Conservation (phyloP, 2,888 invertebrate species). For the Cacoxenus indagator region DNA sequence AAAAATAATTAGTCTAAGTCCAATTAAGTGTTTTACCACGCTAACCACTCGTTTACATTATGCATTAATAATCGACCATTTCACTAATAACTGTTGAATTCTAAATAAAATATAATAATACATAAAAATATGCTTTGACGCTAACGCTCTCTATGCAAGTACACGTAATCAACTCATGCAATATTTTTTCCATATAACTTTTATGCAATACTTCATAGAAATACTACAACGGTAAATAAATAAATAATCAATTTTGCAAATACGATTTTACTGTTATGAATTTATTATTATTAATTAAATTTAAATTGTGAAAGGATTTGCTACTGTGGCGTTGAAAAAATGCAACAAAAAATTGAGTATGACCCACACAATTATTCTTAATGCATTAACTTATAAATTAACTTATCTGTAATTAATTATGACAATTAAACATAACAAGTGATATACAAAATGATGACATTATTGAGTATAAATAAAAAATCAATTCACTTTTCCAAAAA, state of each 20-base stretch:
- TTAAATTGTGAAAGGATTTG: background rate
- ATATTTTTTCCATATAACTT: slow-evolving; percentile 1
- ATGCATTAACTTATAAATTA: slow-evolving; percentile 11
- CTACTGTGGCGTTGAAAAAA: background rate
- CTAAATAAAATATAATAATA: slow-evolving; percentile 42
- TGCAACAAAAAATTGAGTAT: background rate
- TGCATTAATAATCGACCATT: slow-evolving; percentile 44
- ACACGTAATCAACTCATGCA: slow-evolving; percentile 2
- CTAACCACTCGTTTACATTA: slow-evolving; percentile 50
- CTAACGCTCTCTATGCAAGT: slow-evolving; percentile 28
- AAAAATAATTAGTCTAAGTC: slow-evolving; percentile 10
- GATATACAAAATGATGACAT: slow-evolving; percentile 24
- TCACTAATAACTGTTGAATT: slow-evolving; percentile 30
- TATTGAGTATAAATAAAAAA: slow-evolving; percentile 26
- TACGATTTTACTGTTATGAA: slow-evolving; percentile 9
- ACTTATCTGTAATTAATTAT: slow-evolving; percentile 17
- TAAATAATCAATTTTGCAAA: background rate
- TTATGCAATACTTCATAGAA: background rate
- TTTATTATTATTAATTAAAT: slow-evolving; percentile 17
- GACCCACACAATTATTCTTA: slow-evolving; percentile 10
- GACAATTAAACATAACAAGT: slow-evolving; percentile 24
- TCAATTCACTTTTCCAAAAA: slow-evolving; percentile 23
- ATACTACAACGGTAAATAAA: background rate
- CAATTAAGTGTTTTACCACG: background rate
- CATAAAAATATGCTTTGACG: slow-evolving; percentile 24